A percentile compares a stretch with the other conserved stretches of the same genome.
phyloP scores from a whole-genome alignment of 2,113 vertebrate genomes.

The Cardinalis cardinalis region DNA sequence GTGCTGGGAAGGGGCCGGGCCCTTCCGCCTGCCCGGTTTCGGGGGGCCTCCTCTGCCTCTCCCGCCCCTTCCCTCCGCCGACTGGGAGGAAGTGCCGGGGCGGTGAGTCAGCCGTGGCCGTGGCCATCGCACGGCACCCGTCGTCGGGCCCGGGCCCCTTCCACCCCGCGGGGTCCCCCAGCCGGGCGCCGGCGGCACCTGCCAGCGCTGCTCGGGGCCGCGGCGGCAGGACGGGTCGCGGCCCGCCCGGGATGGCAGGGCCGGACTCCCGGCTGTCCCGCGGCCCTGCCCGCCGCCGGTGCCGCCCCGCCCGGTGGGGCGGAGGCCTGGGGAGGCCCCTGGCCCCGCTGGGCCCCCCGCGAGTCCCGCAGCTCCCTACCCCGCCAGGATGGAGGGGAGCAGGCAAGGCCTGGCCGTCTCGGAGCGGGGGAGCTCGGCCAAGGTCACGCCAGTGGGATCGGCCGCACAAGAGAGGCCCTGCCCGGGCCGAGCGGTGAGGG shows the following conservation, averaged over 20 bases:
- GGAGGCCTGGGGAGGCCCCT: not conserved
- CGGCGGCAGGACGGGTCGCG: not conserved
- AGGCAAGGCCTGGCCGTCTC: not conserved
- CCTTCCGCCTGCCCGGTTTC: constrained; percentile 4
- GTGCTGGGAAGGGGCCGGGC: constrained; percentile 29
- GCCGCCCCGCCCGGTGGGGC: not conserved
- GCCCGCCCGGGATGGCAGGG: not conserved
- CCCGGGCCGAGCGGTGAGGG: not conserved
- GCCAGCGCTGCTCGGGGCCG: not conserved
- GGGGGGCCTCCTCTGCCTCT: not conserved
- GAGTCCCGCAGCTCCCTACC: not conserved
- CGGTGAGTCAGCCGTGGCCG: constrained; percentile 35
- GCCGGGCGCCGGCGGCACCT: not conserved
- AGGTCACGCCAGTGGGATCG: not conserved
- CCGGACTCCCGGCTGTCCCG: not conserved
- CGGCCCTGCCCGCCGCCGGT: not conserved
- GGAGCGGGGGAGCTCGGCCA: not conserved
- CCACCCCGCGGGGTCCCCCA: not conserved
- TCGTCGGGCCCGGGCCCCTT: not conserved
- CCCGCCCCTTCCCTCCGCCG: constrained; percentile 34
- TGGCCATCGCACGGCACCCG: not conserved
- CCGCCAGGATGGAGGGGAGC: not conserved
- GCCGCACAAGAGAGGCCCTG: not conserved
- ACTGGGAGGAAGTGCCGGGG: constrained; percentile 46
- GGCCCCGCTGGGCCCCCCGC: not conserved